These are phyloP conservation scores for Drosophila ananassae DNA, from an alignment of 1,140 invertebrate species.

Conservation along the genomic window DNA sequence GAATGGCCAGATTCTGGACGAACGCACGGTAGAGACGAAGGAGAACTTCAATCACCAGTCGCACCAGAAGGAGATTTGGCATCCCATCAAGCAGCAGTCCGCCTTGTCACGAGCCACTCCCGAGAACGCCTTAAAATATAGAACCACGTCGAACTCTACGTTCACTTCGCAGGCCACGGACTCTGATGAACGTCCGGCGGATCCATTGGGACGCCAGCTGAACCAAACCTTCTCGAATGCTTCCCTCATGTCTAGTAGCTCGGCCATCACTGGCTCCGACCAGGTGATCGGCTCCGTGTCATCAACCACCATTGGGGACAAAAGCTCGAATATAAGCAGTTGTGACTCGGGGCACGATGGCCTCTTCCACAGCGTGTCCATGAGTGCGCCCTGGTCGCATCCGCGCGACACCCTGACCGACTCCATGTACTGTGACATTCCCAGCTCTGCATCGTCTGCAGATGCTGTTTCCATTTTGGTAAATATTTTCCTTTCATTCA, in stretches of 20 bases:
- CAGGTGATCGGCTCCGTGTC: conserved; percentile 58
- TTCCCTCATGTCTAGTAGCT: conserved; percentile 64
- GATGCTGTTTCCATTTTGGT: conserved; percentile 58
- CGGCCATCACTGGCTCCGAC: conserved; percentile 55
- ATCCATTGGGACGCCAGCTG: conserved; percentile 55
- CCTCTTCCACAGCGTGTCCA: conserved; percentile 74
- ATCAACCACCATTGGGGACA: conserved; percentile 67
- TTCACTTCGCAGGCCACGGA: conserved; percentile 55
- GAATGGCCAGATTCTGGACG: conserved; percentile 89
- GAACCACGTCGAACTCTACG: conserved; percentile 60
- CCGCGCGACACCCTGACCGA: conserved; percentile 54
- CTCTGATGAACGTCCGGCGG: conserved; percentile 31
- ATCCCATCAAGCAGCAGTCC: conserved; percentile 84
- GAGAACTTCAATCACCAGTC: conserved; percentile 90
- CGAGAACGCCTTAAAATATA: conserved; percentile 66
- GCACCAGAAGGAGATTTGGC: conserved; percentile 89
- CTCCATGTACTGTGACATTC: conserved; percentile 72
- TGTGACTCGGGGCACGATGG: conserved; percentile 78
- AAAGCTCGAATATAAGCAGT: conserved; percentile 73
- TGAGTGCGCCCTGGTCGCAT: conserved; percentile 55
- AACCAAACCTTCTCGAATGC: conserved; percentile 75
- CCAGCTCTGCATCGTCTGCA: conserved; percentile 64
- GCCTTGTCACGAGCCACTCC: conserved; percentile 55
- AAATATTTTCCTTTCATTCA: neutral
- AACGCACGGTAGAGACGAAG: conserved; percentile 89